phyloP scores from a whole-genome alignment of 2,113 vertebrate genomes.

The Chiloscyllium plagiosum region DNA sequence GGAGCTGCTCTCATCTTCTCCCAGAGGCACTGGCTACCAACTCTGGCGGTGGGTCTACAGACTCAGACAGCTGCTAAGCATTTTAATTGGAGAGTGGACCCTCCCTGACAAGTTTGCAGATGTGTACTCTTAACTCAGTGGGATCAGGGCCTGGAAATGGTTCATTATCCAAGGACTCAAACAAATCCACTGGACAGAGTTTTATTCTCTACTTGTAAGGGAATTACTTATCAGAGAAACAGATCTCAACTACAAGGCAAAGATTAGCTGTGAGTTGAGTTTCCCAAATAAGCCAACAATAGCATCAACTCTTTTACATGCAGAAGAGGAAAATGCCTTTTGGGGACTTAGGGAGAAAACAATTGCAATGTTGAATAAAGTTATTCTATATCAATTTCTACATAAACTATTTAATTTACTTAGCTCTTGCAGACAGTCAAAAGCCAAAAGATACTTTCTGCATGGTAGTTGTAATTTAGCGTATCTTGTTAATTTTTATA shows the following conservation, averaged over 20 bases:
- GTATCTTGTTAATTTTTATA: neutral
- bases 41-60: neutral
- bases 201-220: neutral
- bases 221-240: neutral
- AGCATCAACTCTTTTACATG: neutral
- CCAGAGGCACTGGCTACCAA: neutral
- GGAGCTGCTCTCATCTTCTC: neutral
- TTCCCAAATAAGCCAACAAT: neutral
- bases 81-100: too few relatives aligned
- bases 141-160: neutral
- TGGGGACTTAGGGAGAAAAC: neutral
- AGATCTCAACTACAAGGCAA: neutral
- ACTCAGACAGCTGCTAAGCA: too few relatives aligned
- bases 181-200: too few relatives aligned
- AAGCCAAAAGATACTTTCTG: neutral
- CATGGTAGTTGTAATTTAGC: neutral
- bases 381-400: neutral
- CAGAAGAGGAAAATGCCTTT: neutral
- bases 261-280: neutral
- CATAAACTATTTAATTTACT: neutral
- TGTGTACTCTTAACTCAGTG: neutral
- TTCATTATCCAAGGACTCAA: neutral
- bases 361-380: neutral
- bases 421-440: neutral
- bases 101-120: neutral